phyloP scores from a whole-genome alignment of 2,113 vertebrate genomes.

The Scolopax mira region DNA sequence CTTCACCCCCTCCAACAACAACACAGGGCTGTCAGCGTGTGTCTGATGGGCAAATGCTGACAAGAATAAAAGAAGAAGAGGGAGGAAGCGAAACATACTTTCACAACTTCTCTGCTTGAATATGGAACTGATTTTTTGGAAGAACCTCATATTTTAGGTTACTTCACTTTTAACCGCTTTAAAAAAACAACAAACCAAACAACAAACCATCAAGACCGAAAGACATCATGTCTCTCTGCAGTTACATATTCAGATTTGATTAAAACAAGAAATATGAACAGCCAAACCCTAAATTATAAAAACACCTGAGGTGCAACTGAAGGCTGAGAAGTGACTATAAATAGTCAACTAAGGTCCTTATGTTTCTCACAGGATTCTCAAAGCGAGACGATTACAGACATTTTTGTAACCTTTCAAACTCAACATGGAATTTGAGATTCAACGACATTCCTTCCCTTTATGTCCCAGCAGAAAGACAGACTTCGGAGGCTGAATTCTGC shows the following conservation, averaged over 20 bases:
- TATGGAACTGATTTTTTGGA: neutral
- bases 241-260: neutral
- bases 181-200: neutral
- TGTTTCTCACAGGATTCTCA: neutral
- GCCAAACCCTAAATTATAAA: neutral
- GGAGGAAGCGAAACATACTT: neutral
- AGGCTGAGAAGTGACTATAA: neutral
- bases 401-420: neutral
- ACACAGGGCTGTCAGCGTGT: neutral
- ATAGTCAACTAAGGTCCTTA: neutral
- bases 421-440: neutral
- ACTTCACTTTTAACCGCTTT: neutral
- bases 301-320: neutral
- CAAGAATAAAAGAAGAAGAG: neutral
- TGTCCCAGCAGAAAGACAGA: neutral
- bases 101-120: neutral
- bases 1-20: neutral
- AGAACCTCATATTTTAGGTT: neutral
- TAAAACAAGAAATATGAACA: neutral
- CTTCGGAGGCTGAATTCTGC: neutral
- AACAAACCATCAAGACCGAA: neutral
- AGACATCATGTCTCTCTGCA: neutral
- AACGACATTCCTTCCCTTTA: neutral
- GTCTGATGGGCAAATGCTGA: neutral
- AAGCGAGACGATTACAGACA: neutral